Conservation (phyloP, 2,113 vertebrate genomes). For the Narcine bancroftii region DNA sequence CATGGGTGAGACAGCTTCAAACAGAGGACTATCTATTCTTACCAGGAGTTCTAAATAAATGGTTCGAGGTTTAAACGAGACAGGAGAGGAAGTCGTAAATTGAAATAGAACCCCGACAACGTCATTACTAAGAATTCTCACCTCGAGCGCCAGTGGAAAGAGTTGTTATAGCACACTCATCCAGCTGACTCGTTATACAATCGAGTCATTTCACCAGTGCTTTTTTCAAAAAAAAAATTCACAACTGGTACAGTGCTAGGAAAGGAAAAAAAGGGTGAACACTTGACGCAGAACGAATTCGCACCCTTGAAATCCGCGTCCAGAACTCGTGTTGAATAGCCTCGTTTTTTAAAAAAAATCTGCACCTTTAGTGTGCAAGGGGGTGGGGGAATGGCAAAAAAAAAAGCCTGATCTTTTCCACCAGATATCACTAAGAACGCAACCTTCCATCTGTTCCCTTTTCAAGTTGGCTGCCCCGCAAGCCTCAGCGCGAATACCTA, state of each 20-base stretch:
- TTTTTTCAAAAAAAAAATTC: neutral
- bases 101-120: neutral
- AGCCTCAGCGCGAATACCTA: neutral
- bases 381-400: neutral
- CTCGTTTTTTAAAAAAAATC: too few species aligned
- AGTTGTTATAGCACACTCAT: neutral
- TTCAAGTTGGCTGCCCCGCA: neutral
- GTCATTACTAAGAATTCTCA: slow-evolving; percentile 30
- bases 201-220: neutral
- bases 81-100: slow-evolving; percentile 23
- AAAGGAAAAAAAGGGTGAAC: neutral
- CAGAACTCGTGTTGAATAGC: too few species aligned
- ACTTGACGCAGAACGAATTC: neutral
- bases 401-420: neutral
- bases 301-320: neutral
- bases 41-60: slow-evolving; percentile 28
- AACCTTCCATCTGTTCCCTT: slow-evolving; percentile 31
- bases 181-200: slow-evolving; percentile 2
- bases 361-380: neutral
- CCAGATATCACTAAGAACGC: neutral
- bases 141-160: slow-evolving; percentile 14
- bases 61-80: neutral
- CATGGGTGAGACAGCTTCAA: neutral
- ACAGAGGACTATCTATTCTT: slow-evolving; percentile 15
- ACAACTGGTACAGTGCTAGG: neutral